Evolutionary conservation across 2,888 invertebrate genomes (phyloP).

Genomic region (Philereme vetulata): DNA sequence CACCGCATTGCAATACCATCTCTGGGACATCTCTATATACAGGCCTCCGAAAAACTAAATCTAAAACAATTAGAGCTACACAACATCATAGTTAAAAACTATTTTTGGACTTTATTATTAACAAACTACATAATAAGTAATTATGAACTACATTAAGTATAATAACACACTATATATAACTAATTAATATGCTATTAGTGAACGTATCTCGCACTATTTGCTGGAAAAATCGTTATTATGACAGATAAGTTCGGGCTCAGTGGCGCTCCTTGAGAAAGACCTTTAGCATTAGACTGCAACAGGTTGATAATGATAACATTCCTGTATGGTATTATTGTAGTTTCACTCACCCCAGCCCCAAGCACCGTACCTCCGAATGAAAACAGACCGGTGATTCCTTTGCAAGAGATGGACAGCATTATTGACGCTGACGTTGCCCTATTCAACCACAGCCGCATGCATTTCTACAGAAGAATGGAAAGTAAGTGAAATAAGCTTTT

Average conservation of each 20-base stretch:
- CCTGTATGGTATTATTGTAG: conserved; percentile 11
- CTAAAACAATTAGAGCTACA: no score
- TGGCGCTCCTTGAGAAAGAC: background rate
- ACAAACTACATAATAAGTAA: no score
- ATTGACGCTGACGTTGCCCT: conserved; percentile 78
- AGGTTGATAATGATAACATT: background rate
- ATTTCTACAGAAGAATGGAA: conserved; percentile 74
- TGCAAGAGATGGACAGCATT: conserved; percentile 79
- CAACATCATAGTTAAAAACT: no score
- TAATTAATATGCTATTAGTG: no score
- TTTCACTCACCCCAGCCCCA: conserved; percentile 18
- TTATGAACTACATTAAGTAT: no score
- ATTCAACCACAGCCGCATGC: conserved; percentile 71
- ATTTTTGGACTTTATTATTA: no score
- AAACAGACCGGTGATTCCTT: conserved; percentile 59
- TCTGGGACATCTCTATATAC: no score
- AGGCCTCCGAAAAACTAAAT: no score
- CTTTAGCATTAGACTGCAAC: background rate
- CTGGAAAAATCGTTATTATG: no score
- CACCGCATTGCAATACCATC: no score
- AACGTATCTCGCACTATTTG: no score
- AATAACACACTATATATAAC: no score
- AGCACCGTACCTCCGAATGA: conserved; percentile 14
- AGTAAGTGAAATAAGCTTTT: conserved; percentile 50
- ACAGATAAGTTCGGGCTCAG: background rate